These are phyloP conservation scores for Rallus crepitans DNA, from an alignment of 2,797 vertebrate genomes.

Conservation along the genomic window DNA sequence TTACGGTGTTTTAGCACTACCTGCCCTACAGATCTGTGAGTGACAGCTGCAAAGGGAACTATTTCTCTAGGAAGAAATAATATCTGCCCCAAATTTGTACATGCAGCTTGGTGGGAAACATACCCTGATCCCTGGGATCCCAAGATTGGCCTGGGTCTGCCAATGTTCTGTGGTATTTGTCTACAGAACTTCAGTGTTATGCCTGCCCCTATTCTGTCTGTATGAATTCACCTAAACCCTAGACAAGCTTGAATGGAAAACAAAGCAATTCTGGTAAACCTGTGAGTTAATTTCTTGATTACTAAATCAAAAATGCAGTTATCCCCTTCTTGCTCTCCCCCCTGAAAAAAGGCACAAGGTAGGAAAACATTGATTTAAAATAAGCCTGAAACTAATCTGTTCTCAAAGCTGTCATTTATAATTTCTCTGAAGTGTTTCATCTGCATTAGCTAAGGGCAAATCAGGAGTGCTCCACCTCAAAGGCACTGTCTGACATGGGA, in stretches of 20 bases:
- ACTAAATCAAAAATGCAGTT: not conserved
- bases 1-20: not conserved
- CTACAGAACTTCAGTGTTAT: not conserved
- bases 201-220: not conserved
- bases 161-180: not conserved
- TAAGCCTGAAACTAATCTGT: not conserved
- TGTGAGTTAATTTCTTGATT: not conserved
- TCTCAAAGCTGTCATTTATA: not conserved
- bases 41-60: not conserved
- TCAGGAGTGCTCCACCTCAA: not conserved
- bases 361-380: not conserved
- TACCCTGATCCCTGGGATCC: not conserved
- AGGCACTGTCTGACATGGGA: not conserved
- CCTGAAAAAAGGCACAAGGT: not conserved
- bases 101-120: not conserved
- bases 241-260: not conserved
- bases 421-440: not conserved
- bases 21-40: not conserved
- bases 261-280: not conserved
- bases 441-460: not conserved
- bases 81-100: not conserved
- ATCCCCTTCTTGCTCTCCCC: rapidly evolving
- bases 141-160: not conserved
- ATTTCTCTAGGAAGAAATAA: not conserved
- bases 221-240: not conserved